Evolutionary conservation across 2,113 vertebrate species (phyloP).

Genomic region (Coracopsis vasa): DNA sequence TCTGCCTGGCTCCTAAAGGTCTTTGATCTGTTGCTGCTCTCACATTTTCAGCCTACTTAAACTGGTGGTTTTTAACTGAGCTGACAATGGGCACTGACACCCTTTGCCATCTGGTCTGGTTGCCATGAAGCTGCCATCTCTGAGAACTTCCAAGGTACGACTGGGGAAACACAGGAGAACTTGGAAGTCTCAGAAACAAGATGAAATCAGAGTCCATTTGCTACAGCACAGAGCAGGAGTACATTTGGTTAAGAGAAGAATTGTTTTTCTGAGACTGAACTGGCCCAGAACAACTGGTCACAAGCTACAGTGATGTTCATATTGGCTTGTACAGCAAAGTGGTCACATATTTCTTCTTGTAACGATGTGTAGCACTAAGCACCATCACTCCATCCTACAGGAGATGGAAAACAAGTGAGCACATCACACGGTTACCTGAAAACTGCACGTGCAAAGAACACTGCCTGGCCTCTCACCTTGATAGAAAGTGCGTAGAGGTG

Average conservation of each 20-base stretch:
- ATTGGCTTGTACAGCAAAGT: slow-evolving; percentile 97
- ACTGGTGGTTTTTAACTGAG: not conserved
- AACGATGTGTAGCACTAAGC: slow-evolving; percentile 94
- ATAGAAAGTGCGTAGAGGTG: slow-evolving; percentile 97
- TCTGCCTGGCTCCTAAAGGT: not conserved
- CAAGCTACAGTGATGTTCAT: slow-evolving; percentile 56
- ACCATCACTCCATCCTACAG: slow-evolving; percentile 97
- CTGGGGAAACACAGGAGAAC: not conserved
- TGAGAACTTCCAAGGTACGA: slow-evolving; percentile 31
- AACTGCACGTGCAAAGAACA: not conserved
- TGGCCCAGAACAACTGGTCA: not conserved
- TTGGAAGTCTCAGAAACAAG: slow-evolving; percentile 54
- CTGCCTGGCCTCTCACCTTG: slow-evolving; percentile 77
- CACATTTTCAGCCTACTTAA: not conserved
- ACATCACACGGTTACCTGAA: not conserved
- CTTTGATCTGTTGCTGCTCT: not conserved
- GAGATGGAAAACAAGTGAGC: slow-evolving; percentile 22
- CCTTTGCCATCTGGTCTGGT: not conserved
- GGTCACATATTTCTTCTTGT: slow-evolving; percentile 98
- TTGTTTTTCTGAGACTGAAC: not conserved
- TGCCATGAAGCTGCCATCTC: slow-evolving; percentile 9
- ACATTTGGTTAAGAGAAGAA: slow-evolving; percentile 1
- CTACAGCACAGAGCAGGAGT: slow-evolving; percentile 30
- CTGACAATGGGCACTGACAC: not conserved
- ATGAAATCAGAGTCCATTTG: slow-evolving; percentile 41